Percentiles rank a stretch among this genome's conserved stretches.
These are phyloP conservation scores for Callipepla californica DNA, from an alignment of 2,113 vertebrate species.

Conservation along the genomic window DNA sequence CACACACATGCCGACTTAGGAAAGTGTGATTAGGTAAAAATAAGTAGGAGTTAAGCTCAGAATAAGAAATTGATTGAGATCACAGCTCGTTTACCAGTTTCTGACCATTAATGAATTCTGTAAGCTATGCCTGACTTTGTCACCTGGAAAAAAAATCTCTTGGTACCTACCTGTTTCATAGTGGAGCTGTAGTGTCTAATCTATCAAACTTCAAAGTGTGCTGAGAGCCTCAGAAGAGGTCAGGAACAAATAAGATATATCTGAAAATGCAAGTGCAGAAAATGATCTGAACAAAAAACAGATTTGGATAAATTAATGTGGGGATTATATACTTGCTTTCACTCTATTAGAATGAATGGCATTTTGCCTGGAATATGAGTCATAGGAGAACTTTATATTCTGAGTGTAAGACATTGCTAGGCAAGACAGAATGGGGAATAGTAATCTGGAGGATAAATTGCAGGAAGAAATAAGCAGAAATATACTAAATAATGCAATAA, in stretches of 20 bases:
- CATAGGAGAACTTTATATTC: not conserved
- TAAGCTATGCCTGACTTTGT: not conserved
- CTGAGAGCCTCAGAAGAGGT: not conserved
- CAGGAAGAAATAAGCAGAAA: not conserved
- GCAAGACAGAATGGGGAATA: not conserved
- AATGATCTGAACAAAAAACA: not conserved
- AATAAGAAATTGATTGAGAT: not conserved
- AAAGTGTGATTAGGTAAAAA: not conserved
- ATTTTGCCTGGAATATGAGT: slow-evolving; percentile 57
- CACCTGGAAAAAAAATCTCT: not conserved
- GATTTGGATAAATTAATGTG: not conserved
- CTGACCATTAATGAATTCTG: not conserved
- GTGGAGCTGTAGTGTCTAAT: not conserved
- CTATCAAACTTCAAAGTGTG: not conserved
- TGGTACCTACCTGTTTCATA: not conserved
- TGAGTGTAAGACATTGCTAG: not conserved
- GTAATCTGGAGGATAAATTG: slow-evolving; percentile 3
- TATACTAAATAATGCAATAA: not conserved
- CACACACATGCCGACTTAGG: not conserved
- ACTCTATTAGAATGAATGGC: slow-evolving; percentile 25
- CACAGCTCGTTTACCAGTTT: not conserved
- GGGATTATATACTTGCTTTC: slow-evolving; percentile 3
- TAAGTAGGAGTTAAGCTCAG: not conserved
- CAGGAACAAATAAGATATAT: not conserved
- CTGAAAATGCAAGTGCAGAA: slow-evolving; percentile 28